Evolutionary conservation across 2,113 vertebrate genomes (phyloP).

Genomic region (Aptenodytes forsteri): DNA sequence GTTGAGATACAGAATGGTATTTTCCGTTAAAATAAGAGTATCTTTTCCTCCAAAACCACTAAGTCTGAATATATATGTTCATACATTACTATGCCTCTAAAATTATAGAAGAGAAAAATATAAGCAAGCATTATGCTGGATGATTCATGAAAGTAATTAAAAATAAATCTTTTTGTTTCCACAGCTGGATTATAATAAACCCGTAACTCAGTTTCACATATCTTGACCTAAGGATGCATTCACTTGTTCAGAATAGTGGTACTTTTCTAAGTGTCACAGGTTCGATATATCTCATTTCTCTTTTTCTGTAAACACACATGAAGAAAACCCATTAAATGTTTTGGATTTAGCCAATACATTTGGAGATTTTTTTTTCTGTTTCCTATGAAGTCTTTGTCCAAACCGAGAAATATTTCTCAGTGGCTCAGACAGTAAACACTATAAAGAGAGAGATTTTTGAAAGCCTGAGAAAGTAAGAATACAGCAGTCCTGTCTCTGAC

Average conservation of each 20-base stretch:
- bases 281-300: background rate
- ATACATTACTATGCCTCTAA: background rate
- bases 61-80: background rate
- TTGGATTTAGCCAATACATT: slow-evolving; percentile 7
- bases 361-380: background rate
- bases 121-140: background rate
- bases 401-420: background rate
- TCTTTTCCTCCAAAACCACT: background rate
- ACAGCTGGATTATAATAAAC: background rate
- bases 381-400: background rate
- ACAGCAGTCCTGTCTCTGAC: background rate
- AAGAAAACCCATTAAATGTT: background rate
- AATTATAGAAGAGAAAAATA: background rate
- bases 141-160: background rate
- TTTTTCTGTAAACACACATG: background rate
- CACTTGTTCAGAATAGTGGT: background rate
- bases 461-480: background rate
- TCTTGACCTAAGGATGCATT: background rate
- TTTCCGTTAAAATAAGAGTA: slow-evolving; percentile 3
- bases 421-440: background rate
- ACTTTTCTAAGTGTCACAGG: background rate
- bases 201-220: background rate
- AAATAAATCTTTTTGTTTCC: background rate
- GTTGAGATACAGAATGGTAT: background rate
- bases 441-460: background rate